Conservation (phyloP, 2,113 vertebrate species). For the Dromaius novaehollandiae region DNA sequence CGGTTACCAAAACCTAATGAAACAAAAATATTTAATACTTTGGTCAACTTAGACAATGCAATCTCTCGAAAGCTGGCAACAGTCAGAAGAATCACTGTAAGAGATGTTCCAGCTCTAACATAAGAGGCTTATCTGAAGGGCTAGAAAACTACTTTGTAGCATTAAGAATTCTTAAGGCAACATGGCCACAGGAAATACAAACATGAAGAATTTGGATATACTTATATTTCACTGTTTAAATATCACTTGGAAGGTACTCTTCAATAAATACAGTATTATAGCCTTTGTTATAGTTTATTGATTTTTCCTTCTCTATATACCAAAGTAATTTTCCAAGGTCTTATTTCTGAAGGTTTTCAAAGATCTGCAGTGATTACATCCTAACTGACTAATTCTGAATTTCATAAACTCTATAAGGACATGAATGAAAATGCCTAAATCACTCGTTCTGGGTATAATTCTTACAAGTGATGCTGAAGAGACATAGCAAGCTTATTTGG, state of each 20-base stretch:
- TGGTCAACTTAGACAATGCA: not conserved
- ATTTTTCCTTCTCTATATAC: not conserved
- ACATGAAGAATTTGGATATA: not conserved
- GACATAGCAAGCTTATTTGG: not conserved
- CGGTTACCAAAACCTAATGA: conserved; percentile 89
- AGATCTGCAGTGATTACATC: not conserved
- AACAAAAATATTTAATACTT: not conserved
- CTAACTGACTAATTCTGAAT: not conserved
- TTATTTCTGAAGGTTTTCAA: not conserved
- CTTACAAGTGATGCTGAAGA: not conserved
- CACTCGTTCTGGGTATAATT: not conserved
- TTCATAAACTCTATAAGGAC: not conserved
- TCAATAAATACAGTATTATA: not conserved
- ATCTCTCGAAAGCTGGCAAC: not conserved
- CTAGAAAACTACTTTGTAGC: not conserved
- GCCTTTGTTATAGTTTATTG: not conserved
- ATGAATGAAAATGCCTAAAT: not conserved
- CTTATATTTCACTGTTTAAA: not conserved
- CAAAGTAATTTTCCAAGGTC: not conserved
- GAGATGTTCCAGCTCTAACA: not conserved
- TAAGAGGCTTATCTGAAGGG: not conserved
- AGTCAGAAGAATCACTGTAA: not conserved
- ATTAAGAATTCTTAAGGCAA: not conserved
- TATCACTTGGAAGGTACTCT: not conserved
- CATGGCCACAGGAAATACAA: not conserved